Evolutionary conservation across 2,888 invertebrate genomes (phyloP).

Genomic region (Luffia ferchaultella): DNA sequence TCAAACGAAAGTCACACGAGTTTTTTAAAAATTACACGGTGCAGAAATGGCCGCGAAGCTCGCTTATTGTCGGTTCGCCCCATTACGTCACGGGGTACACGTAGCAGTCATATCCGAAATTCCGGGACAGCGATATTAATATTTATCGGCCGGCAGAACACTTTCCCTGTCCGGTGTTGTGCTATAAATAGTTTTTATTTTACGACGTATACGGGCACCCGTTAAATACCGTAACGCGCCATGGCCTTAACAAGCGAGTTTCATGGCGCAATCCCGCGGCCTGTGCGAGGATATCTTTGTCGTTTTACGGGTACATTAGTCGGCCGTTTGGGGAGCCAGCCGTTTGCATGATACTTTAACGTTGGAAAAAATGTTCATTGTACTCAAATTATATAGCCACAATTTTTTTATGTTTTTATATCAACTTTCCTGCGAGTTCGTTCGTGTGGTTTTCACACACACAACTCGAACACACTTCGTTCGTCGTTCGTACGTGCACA

Average conservation of each 20-base stretch:
- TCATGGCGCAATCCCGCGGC: slow-evolving; percentile 26
- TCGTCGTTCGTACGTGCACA: too few species aligned
- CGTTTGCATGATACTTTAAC: too few species aligned
- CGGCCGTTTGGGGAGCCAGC: not conserved
- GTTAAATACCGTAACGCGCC: slow-evolving; percentile 32
- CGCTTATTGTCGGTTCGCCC: slow-evolving; percentile 20
- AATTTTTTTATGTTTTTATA: too few species aligned
- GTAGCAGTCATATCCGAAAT: slow-evolving; percentile 39
- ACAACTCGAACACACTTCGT: too few species aligned
- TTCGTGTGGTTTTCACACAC: too few species aligned
- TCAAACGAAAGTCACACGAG: too few species aligned
- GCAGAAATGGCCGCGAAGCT: too few species aligned
- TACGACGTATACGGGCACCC: slow-evolving; percentile 48
- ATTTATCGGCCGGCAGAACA: slow-evolving; percentile 51
- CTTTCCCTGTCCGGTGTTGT: slow-evolving; percentile 27
- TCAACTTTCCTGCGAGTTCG: too few species aligned
- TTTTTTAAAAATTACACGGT: too few species aligned
- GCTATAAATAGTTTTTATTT: slow-evolving; percentile 52
- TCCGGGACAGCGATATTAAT: slow-evolving; percentile 40
- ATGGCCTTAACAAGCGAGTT: slow-evolving; percentile 37
- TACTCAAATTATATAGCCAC: too few species aligned
- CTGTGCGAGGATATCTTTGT: not conserved
- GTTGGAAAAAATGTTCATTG: too few species aligned
- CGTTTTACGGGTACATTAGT: not conserved
- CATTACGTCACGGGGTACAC: slow-evolving; percentile 25